Evolutionary conservation across 2,888 invertebrate genomes (phyloP).

Genomic region (Eutolmus rufibarbis): DNA sequence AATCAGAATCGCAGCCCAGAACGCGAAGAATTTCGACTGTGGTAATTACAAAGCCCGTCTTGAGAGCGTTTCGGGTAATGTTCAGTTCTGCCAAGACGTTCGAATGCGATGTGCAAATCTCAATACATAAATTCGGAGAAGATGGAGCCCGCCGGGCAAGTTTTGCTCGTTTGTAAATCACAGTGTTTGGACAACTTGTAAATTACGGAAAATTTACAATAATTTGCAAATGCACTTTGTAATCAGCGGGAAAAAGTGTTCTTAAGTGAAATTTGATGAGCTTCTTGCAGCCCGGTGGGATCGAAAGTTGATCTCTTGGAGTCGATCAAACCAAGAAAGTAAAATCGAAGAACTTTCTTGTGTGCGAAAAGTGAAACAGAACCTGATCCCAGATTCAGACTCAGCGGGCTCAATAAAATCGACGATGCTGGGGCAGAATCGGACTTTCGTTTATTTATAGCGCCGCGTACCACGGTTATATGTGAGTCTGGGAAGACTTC

Average conservation of each 20-base stretch:
- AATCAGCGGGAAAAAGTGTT: conserved; percentile 29
- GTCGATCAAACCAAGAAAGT: background rate
- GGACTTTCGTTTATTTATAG: background rate
- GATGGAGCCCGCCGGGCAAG: background rate
- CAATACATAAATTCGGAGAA: conserved; percentile 11
- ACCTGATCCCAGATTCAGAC: background rate
- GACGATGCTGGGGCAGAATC: background rate
- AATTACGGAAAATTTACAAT: conserved; percentile 27
- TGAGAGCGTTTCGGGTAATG: background rate
- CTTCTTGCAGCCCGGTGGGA: background rate
- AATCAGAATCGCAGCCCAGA: background rate
- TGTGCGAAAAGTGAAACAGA: background rate
- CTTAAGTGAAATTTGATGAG: conserved; percentile 34
- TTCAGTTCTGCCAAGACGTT: background rate
- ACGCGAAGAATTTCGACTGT: background rate
- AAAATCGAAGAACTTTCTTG: conserved; percentile 5
- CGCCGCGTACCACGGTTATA: background rate
- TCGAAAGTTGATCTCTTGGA: background rate
- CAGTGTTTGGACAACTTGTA: conserved; percentile 16
- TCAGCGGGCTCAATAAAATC: background rate
- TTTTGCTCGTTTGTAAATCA: conserved; percentile 35
- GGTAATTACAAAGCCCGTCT: background rate
- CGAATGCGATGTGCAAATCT: background rate
- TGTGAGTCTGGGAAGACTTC: background rate
- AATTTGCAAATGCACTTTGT: conserved; percentile 21